Evolutionary conservation across 1,140 invertebrate species (phyloP).

Genomic region (Mercenaria mercenaria): DNA sequence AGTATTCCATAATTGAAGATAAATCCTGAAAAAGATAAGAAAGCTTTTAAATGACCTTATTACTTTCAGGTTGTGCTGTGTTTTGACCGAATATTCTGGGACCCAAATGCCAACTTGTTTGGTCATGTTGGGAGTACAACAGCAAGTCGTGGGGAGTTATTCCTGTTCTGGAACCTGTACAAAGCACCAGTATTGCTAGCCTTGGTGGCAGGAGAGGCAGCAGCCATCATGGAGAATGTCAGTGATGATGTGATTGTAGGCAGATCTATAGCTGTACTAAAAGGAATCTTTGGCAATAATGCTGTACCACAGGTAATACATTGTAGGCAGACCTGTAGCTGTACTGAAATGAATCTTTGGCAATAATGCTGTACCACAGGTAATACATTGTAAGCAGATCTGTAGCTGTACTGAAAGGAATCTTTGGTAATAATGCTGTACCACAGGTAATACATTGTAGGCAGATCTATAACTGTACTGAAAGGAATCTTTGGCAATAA

Average conservation of each 20-base stretch:
- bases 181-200: constrained; percentile 97
- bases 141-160: constrained; percentile 96
- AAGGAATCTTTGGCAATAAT: constrained; percentile 96
- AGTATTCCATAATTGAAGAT: no score
- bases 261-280: constrained; percentile 84
- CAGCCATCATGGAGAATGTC: constrained; percentile 98
- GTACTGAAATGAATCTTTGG: no score
- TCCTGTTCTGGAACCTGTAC: constrained; percentile 99
- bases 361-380: no score
- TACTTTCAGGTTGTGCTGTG: constrained; percentile 93
- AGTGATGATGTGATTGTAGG: constrained; percentile 98
- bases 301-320: constrained; percentile 93
- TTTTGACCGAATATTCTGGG: constrained; percentile 99
- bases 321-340: no score
- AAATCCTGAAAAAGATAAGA: no score
- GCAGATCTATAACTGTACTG: no score
- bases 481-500: no score
- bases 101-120: constrained; percentile 97
- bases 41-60: no score
- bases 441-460: no score
- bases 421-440: no score
- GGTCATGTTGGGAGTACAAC: constrained; percentile 99
- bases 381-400: no score
- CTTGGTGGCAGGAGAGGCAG: constrained; percentile 97
- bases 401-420: no score